These are phyloP conservation scores for Ferdinandea cuprea DNA, from an alignment of 2,888 invertebrate genomes.

Conservation along the genomic window DNA sequence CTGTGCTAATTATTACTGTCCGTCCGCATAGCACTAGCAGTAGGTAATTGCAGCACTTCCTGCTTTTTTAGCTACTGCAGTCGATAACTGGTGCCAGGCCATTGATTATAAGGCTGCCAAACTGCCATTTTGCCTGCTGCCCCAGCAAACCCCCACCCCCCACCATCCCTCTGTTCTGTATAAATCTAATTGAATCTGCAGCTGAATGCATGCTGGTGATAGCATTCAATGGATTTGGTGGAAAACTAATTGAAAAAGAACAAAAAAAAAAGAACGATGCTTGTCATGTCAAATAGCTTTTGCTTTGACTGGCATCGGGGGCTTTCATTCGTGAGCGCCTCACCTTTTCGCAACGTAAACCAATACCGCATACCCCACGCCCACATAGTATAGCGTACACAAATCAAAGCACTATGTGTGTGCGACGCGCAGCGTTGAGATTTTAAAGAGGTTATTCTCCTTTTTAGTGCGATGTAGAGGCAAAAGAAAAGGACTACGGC, in stretches of 20 bases:
- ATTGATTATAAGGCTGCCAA: constrained; percentile 29
- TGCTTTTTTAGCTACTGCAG: constrained; percentile 27
- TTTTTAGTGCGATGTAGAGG: constrained; percentile 17
- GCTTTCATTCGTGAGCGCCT: constrained; percentile 47
- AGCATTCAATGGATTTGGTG: constrained; percentile 43
- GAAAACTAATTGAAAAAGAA: constrained; percentile 70
- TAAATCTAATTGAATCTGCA: constrained; percentile 54
- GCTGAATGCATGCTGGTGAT: constrained; percentile 49
- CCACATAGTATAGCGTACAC: neutral
- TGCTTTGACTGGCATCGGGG: constrained; percentile 62
- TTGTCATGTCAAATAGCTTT: constrained; percentile 67
- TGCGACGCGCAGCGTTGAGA: constrained; percentile 2
- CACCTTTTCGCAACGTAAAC: constrained; percentile 9
- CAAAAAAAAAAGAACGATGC: no score
- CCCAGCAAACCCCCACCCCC: no score
- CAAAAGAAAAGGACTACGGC: constrained; percentile 45
- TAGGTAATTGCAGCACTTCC: constrained; percentile 29
- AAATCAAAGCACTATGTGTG: constrained; percentile 34
- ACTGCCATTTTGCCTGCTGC: neutral
- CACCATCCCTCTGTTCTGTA: neutral
- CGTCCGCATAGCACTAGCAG: neutral
- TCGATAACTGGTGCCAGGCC: neutral
- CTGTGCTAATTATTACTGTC: constrained; percentile 45
- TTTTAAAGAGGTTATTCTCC: constrained; percentile 53
- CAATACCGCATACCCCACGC: neutral